A percentile compares a stretch with the other conserved stretches of the same genome.
phyloP scores from a whole-genome alignment of 2,797 vertebrate genomes.

The Sus cebifrons region DNA sequence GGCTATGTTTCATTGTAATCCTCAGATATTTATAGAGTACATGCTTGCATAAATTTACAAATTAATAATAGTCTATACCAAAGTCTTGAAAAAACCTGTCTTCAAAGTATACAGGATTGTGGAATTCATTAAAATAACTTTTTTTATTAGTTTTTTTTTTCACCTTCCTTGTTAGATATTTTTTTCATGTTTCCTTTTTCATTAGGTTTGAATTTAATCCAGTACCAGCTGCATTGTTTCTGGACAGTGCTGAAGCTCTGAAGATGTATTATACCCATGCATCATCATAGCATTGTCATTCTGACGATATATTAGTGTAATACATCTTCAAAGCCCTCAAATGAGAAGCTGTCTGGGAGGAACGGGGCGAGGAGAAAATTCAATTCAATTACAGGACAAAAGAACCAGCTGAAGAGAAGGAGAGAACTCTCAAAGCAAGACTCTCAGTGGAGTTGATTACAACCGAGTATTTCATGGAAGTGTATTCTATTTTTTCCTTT shows the following conservation, averaged over 20 bases:
- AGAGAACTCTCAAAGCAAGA: constrained; percentile 15
- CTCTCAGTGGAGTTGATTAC: constrained; percentile 61
- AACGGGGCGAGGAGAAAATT: constrained; percentile 69
- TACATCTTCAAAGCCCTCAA: constrained; percentile 84
- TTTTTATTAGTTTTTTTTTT: not conserved
- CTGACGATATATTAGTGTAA: constrained; percentile 83
- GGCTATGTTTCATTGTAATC: not conserved
- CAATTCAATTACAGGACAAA: constrained; percentile 85
- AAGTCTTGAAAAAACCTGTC: constrained; percentile 42
- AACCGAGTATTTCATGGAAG: constrained; percentile 60
- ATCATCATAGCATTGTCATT: constrained; percentile 85
- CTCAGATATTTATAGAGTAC: not conserved
- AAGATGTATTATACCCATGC: constrained; percentile 83
- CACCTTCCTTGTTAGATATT: not conserved
- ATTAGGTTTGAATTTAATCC: constrained; percentile 69
- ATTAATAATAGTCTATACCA: not conserved
- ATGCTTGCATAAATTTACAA: not conserved
- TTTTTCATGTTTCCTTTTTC: constrained; percentile 58
- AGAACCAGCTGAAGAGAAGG: constrained; percentile 51
- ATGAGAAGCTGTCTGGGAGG: constrained; percentile 81
- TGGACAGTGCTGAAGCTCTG: constrained; percentile 73
- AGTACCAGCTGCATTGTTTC: constrained; percentile 67
- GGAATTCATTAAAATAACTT: constrained; percentile 24
- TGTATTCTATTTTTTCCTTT: constrained; percentile 60
- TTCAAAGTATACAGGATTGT: not conserved